Base-by-base conservation (phyloP, 2,888 invertebrate species). In the Rotaria sp. region DNA sequence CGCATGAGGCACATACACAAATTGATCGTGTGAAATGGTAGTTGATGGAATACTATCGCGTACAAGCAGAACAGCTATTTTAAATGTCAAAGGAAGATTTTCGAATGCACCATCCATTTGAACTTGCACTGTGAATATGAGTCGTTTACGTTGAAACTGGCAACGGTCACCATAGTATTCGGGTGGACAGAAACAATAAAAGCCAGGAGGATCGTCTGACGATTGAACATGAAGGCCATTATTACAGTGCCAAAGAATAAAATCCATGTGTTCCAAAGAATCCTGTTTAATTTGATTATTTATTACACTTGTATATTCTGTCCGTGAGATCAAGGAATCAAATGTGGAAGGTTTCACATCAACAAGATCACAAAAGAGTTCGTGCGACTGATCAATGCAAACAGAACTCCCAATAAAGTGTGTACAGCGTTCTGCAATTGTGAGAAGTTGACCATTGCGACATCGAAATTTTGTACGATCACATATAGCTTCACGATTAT, bases 111-210 rank as follows among this genome's bases (percentile, higher is more conserved):
- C 10, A 5, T 5, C 45, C 7, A 21, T 75, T 41, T 7, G 21
- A 2, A 41, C 1, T 38, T 18, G 75, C 41, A 75, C 24, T 10
- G 21, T 75, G 13, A 75, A 2, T 10, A 4, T 41, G 15, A 75
- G 2, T 75, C 75, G 75, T 75, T 75, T 75, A 2, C 75, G 75
- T 75, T 75, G 75, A 75, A 13, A 75, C 38, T 75, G 75, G 41
- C 75, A 75, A 21, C 75, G 75, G 41, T 75, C 38, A 75, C 75
- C 75, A 41, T 75, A 75, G 11, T 75, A 75, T 38, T 38, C 24
- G 2, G 7, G 18, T 26, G 38, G 21, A 41, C 75, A 75, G 1
- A 75, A 7, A 26, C 75, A 75, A 75, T 7, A 13, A 24, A 75
- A 75, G 3, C 41, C 41, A 11, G 30, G 15, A 21, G 38, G 21